Conservation (phyloP, 2,888 invertebrate genomes). For the Acanthoscelides obtectus region DNA sequence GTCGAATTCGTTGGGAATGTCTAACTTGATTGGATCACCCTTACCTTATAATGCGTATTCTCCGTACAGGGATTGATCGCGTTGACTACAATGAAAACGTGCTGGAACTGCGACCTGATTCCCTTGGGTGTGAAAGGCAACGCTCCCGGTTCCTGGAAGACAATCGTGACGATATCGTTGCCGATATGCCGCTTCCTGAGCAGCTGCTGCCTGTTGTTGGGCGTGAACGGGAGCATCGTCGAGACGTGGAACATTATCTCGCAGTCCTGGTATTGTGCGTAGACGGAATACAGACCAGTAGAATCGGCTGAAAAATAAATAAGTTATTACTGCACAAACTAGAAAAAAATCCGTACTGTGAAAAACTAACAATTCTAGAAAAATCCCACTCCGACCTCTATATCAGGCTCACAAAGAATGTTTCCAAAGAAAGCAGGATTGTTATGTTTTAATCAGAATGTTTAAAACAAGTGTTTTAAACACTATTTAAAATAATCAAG, state of each 20-base stretch:
- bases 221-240: constrained; percentile 92
- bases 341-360: too few species aligned
- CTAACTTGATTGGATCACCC: too few species aligned
- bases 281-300: constrained; percentile 90
- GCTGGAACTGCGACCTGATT: constrained; percentile 95
- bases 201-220: constrained; percentile 92
- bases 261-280: constrained; percentile 83
- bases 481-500: too few species aligned
- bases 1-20: too few species aligned
- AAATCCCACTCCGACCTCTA: too few species aligned
- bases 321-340: too few species aligned
- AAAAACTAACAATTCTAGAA: too few species aligned
- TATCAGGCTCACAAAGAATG: too few species aligned
- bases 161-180: constrained; percentile 95
- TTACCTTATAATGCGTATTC: constrained; percentile 79
- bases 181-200: constrained; percentile 94
- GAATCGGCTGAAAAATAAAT: constrained; percentile 66
- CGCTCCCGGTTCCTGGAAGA: constrained; percentile 90
- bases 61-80: constrained; percentile 88
- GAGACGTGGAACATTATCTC: constrained; percentile 98
- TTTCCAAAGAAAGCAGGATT: too few species aligned
- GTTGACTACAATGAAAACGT: constrained; percentile 90
- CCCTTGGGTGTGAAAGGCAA: constrained; percentile 84
- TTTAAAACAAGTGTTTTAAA: too few species aligned
- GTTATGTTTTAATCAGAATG: too few species aligned